Evolutionary conservation across 2,888 invertebrate species (phyloP).

Genomic region (Phyllotreta striolata): DNA sequence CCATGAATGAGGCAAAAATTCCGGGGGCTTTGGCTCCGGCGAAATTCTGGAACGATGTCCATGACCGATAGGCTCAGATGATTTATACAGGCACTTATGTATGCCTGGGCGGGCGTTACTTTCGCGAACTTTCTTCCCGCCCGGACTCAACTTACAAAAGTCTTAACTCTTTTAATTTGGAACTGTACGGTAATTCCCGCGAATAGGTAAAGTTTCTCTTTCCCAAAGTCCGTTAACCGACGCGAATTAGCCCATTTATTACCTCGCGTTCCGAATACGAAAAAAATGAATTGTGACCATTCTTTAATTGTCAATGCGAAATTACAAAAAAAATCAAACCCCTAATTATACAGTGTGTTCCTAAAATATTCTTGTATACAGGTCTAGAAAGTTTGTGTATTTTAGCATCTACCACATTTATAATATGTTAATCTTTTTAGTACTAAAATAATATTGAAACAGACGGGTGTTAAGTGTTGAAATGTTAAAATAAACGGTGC

Average conservation of each 20-base stretch:
- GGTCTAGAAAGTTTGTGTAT: too few relatives aligned
- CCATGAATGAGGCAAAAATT: slow-evolving; percentile 39
- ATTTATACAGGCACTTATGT: slow-evolving; percentile 17
- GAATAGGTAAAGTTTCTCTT: slow-evolving; percentile 15
- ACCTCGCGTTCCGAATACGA: neutral
- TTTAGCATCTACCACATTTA: too few relatives aligned
- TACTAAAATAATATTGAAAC: too few relatives aligned
- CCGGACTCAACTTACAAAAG: slow-evolving; percentile 3
- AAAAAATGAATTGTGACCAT: too few relatives aligned
- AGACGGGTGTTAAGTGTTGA: too few relatives aligned
- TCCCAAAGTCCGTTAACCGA: slow-evolving; percentile 6
- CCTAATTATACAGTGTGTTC: too few relatives aligned
- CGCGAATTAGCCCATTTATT: slow-evolving; percentile 12
- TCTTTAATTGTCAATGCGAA: too few relatives aligned
- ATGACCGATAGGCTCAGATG: slow-evolving; percentile 19
- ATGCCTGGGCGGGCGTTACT: slow-evolving; percentile 13
- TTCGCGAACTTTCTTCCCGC: slow-evolving; percentile 1
- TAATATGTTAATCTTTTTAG: too few relatives aligned
- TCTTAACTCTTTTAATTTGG: slow-evolving; percentile 19
- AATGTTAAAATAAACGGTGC: too few relatives aligned
- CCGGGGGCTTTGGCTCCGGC: slow-evolving; percentile 3
- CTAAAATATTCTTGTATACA: too few relatives aligned
- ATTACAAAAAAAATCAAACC: too few relatives aligned
- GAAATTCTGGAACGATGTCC: slow-evolving; percentile 16
- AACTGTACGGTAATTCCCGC: slow-evolving; percentile 9